Conservation (phyloP, 1,140 invertebrate genomes). For the Hycleus cichorii region DNA sequence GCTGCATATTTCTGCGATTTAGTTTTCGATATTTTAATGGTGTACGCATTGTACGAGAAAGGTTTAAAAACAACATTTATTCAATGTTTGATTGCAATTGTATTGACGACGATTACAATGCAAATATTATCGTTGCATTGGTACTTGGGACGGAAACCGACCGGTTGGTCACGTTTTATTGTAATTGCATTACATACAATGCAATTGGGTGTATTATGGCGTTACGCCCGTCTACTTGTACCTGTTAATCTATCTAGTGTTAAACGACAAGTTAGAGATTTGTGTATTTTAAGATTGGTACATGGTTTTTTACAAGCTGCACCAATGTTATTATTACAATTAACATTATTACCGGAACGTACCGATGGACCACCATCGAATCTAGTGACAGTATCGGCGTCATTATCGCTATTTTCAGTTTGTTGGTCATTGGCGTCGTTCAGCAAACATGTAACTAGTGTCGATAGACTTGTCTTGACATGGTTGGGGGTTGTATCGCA, state of each 20-base stretch:
- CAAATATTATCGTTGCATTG: slow-evolving; percentile 57
- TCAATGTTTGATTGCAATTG: slow-evolving; percentile 58
- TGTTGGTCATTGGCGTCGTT: slow-evolving; percentile 88
- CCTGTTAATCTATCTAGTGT: slow-evolving; percentile 77
- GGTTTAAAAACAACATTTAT: slow-evolving; percentile 52
- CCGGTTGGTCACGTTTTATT: slow-evolving; percentile 37
- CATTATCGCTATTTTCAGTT: slow-evolving; percentile 73
- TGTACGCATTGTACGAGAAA: slow-evolving; percentile 68
- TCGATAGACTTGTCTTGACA: slow-evolving; percentile 75
- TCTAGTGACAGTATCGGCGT: slow-evolving; percentile 73
- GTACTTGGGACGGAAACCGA: slow-evolving; percentile 41
- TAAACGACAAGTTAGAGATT: slow-evolving; percentile 69
- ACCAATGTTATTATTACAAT: slow-evolving; percentile 76
- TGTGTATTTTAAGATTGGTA: slow-evolving; percentile 70
- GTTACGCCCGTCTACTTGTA: slow-evolving; percentile 80
- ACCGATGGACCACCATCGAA: slow-evolving; percentile 56
- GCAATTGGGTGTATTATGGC: slow-evolving; percentile 79
- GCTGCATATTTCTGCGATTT: slow-evolving; percentile 89
- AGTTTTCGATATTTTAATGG: slow-evolving; percentile 79
- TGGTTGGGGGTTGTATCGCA: slow-evolving; percentile 85
- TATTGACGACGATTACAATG: slow-evolving; percentile 63
- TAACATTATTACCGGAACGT: slow-evolving; percentile 62
- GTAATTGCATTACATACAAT: slow-evolving; percentile 63
- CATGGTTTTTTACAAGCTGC: slow-evolving; percentile 83
- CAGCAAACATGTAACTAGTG: slow-evolving; percentile 78